Base-by-base conservation (phyloP, 2,797 vertebrate genomes). In the Siniperca scherzeri region DNA sequence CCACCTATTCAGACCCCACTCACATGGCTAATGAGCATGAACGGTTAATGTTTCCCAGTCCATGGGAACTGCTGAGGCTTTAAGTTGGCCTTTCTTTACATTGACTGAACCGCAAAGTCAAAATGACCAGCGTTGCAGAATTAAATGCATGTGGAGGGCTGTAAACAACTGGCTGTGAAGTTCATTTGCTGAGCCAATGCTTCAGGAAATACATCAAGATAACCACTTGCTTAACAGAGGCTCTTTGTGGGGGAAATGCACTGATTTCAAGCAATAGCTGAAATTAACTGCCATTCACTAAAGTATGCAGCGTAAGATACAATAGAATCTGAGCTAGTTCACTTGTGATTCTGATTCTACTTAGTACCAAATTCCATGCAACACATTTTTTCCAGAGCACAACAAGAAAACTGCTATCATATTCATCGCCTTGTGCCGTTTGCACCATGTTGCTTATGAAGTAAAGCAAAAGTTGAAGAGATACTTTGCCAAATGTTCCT, bases 81-180 rank as follows among this genome's bases (percentile, higher is more conserved):
- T 83, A 84, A 88, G 88, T 84, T 74, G 83, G 81, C 81, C 90
- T 87, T 89, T 90, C 91, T 84, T 83, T 84, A 84, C 84, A 74
- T 74, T 82, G 89, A 89, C 84, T 91, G 84, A 90, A 85, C 67
- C 68, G 42, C 80, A 83, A 78, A 90, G 88, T 94, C 92, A 84
- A 56, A 88, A 84, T 92, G 93, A 94, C 85, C 88, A 92, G 89
- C 86, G 75, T 92, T 91, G 38, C 91, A 91, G 90, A 91, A 85
- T 87, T 77, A 93, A 93, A 94, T 91, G 82, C 88, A 84, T 88
- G 52, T 89, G 81, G 90, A 94, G 86, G 74, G 87, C 81, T 91
- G 78, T 89, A 88, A 88, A 92, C 89, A 85, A 85, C 53, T 78
- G 81, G 56, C 77, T 82, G 79, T 74, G 80, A 81, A 52, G 42